phyloP scores from a whole-genome alignment of 2,797 vertebrate genomes.

The Lepus oiostolus region DNA sequence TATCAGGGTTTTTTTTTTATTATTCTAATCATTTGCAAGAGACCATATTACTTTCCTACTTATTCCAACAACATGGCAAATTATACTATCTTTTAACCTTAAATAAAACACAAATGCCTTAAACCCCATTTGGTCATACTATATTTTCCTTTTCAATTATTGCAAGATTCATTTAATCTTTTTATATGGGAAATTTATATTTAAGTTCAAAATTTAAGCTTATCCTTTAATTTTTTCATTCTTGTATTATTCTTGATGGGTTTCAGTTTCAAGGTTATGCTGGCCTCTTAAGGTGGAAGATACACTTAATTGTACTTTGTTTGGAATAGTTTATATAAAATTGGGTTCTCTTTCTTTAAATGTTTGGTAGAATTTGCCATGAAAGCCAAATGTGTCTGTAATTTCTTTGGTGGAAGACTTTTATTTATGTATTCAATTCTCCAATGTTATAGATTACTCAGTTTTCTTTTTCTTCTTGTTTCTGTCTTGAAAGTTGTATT shows the following conservation, averaged over 20 bases:
- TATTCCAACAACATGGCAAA: neutral
- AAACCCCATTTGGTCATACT: neutral
- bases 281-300: conserved; percentile 4
- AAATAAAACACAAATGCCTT: neutral
- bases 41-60: neutral
- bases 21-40: neutral
- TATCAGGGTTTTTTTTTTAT: neutral
- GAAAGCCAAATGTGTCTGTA: conserved; percentile 12
- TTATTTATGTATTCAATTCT: conserved; percentile 19
- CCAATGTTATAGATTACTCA: neutral
- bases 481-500: neutral
- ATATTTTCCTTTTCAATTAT: neutral
- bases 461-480: conserved; percentile 9
- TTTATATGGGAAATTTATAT: neutral
- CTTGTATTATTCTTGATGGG: neutral
- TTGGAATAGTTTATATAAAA: neutral
- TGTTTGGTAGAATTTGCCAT: neutral
- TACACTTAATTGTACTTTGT: neutral
- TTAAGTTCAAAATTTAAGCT: neutral
- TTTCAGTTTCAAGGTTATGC: neutral
- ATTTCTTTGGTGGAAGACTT: neutral
- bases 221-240: neutral
- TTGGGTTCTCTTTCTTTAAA: conserved; percentile 33
- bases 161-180: neutral
- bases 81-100: neutral